Base-by-base conservation (phyloP, 1,140 invertebrate genomes). In the Solenopsis invicta region DNA sequence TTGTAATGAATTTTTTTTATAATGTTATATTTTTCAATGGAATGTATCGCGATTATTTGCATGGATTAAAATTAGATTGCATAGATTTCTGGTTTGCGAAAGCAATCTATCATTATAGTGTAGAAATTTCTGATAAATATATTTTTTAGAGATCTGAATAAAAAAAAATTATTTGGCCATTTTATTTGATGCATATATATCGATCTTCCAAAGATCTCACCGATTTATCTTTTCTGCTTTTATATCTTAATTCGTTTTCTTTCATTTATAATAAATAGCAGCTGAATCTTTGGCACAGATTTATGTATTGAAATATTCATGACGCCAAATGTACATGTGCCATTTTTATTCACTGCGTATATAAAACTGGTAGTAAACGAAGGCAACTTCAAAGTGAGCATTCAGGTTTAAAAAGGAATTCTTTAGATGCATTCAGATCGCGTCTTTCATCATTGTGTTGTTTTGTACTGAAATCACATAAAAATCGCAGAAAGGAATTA, bases 351-450 rank as follows among this genome's bases (percentile, higher is more conserved):
- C 34, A 16, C 50, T 56, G 21, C 2, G 66, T 69, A 41, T 37
- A 41, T 54, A 24, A 81, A 81, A 69, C 13, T 50, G 34, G 41
- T 18, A 66, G 24, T 21, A 50, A 82, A 61, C 21, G 54, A 75
- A 29, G 24, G 18, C 48, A 74, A 8, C 8, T 37, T 84, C 80
- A 61, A 48, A 82, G 24, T 37, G 34, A 69, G 37, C 37, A 41
- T 74, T 56, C 21, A 48, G 18, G 6, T 48, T 48, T 29, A 6
- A 72, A 12, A 12, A 45, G 16, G 10, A 34, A 50, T 34, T 61
- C 6, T 24, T 69, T 74, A 21, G 24, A 82, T 34, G 10, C 37
- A 29, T 82, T 84, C 80, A 82, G 52, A 82, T 74, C 48, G 10
- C 13, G 45, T 13, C 45, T 61, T 69, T 18, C n/a, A 24, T 1